These are phyloP conservation scores for Eretmocerus hayati DNA, from an alignment of 2,888 invertebrate genomes.

Conservation along the genomic window DNA sequence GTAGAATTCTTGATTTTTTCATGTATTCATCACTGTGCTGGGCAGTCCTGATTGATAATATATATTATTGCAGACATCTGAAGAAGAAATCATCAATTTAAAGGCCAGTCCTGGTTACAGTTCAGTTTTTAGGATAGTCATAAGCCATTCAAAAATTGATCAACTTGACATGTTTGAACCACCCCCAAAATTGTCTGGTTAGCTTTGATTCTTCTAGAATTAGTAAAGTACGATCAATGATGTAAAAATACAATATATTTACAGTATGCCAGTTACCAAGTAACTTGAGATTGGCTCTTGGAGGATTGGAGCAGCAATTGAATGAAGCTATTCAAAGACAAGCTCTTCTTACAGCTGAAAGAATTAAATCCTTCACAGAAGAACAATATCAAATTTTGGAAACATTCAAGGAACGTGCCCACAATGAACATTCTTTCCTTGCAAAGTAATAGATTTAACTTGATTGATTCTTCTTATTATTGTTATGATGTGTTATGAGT, in stretches of 20 bases:
- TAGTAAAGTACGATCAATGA: background rate
- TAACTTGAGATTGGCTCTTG: constrained; percentile 53
- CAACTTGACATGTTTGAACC: constrained; percentile 43
- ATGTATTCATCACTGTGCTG: background rate
- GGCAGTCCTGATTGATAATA: background rate
- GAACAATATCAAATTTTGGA: constrained; percentile 70
- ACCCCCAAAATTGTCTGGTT: constrained; percentile 41
- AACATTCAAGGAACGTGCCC: constrained; percentile 63
- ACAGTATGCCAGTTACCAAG: constrained; percentile 47
- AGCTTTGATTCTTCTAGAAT: too few relatives aligned
- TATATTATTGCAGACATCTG: constrained; percentile 49
- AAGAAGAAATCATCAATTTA: constrained; percentile 55
- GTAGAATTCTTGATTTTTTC: constrained; percentile 28
- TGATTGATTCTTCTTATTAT: too few relatives aligned
- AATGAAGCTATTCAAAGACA: constrained; percentile 64
- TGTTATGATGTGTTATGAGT: too few relatives aligned
- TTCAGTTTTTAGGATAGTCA: constrained; percentile 62
- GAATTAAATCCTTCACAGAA: constrained; percentile 67
- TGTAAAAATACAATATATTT: background rate
- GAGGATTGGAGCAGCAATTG: constrained; percentile 60
- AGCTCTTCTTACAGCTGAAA: constrained; percentile 64
- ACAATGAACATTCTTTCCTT: constrained; percentile 64
- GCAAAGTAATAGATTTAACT: constrained; percentile 57
- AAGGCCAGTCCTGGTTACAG: constrained; percentile 63
- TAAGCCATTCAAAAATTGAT: constrained; percentile 53